phyloP scores from a whole-genome alignment of 37 sponge, comb jelly and placozoan genomes.

The Cliona cf. orientalis region DNA sequence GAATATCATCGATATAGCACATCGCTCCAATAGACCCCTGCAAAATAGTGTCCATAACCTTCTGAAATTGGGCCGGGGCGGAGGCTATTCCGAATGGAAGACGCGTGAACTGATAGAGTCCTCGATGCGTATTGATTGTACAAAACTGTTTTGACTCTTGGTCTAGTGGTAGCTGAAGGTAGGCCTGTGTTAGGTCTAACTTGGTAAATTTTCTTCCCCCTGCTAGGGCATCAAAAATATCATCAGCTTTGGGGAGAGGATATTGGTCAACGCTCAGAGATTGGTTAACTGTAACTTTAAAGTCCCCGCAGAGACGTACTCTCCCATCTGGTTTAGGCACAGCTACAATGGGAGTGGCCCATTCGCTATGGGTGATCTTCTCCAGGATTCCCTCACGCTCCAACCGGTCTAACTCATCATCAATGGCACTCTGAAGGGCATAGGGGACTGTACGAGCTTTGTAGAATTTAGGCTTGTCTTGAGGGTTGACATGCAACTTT shows the following conservation, averaged over 20 bases:
- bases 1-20: constrained; percentile 51
- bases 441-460: constrained; percentile 40
- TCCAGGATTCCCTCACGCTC: constrained; percentile 50
- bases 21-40: constrained; percentile 1
- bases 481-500: constrained; percentile 11
- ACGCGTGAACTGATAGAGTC: constrained; percentile 14
- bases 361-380: constrained; percentile 43
- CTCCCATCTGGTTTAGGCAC: constrained; percentile 56
- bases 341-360: constrained; percentile 71
- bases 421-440: constrained; percentile 18
- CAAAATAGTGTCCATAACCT: constrained; percentile 35
- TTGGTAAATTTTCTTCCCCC: constrained; percentile 18
- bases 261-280: constrained; percentile 41
- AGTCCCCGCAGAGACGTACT: constrained; percentile 59
- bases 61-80: constrained; percentile 42
- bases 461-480: background rate
- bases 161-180: constrained; percentile 34
- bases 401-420: constrained; percentile 21
- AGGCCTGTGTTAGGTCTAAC: constrained; percentile 37
- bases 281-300: constrained; percentile 59
- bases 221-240: constrained; percentile 28
- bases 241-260: constrained; percentile 59
- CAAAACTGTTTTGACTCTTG: background rate
- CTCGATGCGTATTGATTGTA: constrained; percentile 26
- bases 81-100: constrained; percentile 29